Percentiles rank a stretch among this genome's conserved stretches.
phyloP scores from a whole-genome alignment of 2,797 vertebrate genomes.

The Heteromormyrus szaboi region DNA sequence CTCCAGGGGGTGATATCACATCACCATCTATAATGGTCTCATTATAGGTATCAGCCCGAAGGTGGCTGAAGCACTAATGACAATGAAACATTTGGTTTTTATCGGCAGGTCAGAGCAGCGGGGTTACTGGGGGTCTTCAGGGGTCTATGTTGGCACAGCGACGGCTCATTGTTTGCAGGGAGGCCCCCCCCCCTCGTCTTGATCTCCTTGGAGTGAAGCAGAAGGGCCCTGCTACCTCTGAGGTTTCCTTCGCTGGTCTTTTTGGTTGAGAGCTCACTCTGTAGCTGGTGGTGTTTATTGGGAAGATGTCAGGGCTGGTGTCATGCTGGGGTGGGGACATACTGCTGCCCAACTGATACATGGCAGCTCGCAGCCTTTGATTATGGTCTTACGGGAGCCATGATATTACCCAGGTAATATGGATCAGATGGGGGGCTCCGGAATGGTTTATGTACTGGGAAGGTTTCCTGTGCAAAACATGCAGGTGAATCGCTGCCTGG shows the following conservation, averaged over 20 bases:
- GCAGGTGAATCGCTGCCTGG: neutral
- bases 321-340: neutral
- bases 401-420: neutral
- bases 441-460: neutral
- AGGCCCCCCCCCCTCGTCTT: neutral
- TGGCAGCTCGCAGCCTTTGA: neutral
- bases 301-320: neutral
- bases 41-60: conserved; percentile 8
- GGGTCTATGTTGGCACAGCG: neutral
- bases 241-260: neutral
- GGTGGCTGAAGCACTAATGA: neutral
- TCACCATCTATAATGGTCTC: conserved; percentile 17
- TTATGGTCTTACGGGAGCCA: neutral
- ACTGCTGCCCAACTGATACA: neutral
- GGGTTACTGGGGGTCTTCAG: neutral
- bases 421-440: neutral
- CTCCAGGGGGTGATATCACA: conserved; percentile 18
- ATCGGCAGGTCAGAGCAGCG: neutral
- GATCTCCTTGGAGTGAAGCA: neutral
- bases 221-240: neutral
- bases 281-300: neutral
- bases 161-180: neutral
- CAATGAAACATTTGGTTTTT: conserved; percentile 6
- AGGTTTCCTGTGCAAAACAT: neutral
- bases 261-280: neutral